These are phyloP conservation scores for Catocala fraxini DNA, from an alignment of 2,888 invertebrate genomes.

Conservation along the genomic window DNA sequence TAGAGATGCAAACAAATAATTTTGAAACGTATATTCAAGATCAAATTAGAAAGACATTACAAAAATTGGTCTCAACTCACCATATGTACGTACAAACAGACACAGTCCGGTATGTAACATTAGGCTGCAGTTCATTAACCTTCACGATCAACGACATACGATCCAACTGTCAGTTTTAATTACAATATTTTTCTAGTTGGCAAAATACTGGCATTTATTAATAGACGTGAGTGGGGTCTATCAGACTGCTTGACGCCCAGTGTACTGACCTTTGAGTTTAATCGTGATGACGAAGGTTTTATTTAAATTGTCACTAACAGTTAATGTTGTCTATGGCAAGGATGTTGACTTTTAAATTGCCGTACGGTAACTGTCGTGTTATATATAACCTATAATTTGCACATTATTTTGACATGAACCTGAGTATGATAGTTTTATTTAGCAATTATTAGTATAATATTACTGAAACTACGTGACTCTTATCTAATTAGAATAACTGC, in stretches of 20 bases:
- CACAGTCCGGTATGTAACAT: not conserved
- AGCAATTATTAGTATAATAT: no score
- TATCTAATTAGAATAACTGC: no score
- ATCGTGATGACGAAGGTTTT: constrained; percentile 18
- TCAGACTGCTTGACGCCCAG: constrained; percentile 44
- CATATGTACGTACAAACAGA: not conserved
- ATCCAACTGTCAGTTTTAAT: constrained; percentile 58
- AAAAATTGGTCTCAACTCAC: not conserved
- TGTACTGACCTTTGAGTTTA: constrained; percentile 35
- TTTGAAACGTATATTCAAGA: no score
- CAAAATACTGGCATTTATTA: constrained; percentile 54
- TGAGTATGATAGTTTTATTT: no score
- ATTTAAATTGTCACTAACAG: constrained; percentile 19
- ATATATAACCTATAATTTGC: no score
- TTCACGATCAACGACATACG: constrained; percentile 46
- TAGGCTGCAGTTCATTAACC: constrained; percentile 50
- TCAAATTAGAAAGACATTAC: not conserved
- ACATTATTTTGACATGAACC: no score
- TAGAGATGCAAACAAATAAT: no score
- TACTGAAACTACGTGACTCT: no score
- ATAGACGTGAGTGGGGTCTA: constrained; percentile 37
- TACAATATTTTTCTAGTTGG: constrained; percentile 48
- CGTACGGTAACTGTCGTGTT: no score
- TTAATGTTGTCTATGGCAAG: constrained; percentile 29
- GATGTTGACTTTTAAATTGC: constrained; percentile 4